Evolutionary conservation across 2,113 vertebrate genomes (phyloP), one percentile per base, ranked within the genome.

Genomic region (Gallinago jamesoni): DNA sequence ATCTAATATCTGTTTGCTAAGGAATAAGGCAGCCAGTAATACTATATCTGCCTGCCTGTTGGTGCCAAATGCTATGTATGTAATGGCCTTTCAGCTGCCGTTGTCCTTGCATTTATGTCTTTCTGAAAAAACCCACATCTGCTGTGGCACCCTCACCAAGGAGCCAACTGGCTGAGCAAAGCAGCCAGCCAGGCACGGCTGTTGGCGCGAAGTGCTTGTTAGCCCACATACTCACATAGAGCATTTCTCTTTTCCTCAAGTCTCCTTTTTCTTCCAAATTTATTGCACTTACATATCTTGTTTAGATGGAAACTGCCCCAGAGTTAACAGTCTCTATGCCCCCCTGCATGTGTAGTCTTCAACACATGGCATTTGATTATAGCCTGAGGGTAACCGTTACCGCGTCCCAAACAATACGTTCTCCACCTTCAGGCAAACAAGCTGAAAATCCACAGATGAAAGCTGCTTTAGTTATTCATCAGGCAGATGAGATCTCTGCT

Each of bases 391-490:
- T 78, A 8, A 8, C 53, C 1, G 1, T 69, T 87, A 74, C 10
- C 62, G 3, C 13, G 20, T 85, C 82, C 87, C 41, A 52, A 93
- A 95, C 91, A 93, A 3, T 91, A 43, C 81, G 18, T 85, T 79
- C 70, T 94, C 87, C 85, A 81, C 90, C 94, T 96, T 73, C 89
- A 87, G 93, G 94, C 96, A 93, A 95, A 79, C 67, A 69, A 52
- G 77, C 77, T 94, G 87, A 90, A 95, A 89, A 96, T 92, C 57
- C 25, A 12, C 55, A 87, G 92, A 94, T 94, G 93, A 94, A 91
- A 96, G 89, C 95, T 87, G 91, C 81, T 94, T 57, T 73, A 94
- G 84, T 89, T 66, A 47, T 96, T 94, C 95, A 97, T 96, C 94
- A 95, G 87, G 81, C 96, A 94, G 91, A 95, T 94, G 96, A 96